Base-by-base conservation (phyloP, 2,797 vertebrate genomes). In the Gallinago stenura region DNA sequence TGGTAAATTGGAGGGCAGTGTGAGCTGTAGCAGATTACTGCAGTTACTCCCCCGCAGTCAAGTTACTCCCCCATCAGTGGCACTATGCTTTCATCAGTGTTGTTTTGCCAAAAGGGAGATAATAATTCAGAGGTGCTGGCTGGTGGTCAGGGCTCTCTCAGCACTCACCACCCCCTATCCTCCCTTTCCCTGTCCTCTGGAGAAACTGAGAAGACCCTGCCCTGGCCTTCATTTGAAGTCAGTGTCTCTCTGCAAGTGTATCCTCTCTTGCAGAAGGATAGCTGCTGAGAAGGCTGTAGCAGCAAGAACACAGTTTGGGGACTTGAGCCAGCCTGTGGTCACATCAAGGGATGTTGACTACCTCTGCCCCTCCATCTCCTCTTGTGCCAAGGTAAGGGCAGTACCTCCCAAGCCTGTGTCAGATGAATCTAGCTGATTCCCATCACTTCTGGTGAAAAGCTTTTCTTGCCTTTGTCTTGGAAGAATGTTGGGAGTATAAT, bases 301-400 rank as follows among this genome's bases (percentile, higher is more conserved):
- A 78, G 50, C 31, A 57, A 45, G 31, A 22, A 12, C 16, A 3
- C 25, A 22, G 50, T 25, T 0, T 30, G 43, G 10, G 17, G 51
- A 41, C 28, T 18, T 17, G 25, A 81, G 16, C 57, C 77, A 84
- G 61, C 39, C 53, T 20, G 9, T 7, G 15, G 13, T 18, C 8
- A 1, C 6, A 8, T 14, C 0, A 0, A 83, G 56, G 15, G 22
- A 18, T n/a, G 19, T 4, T 4, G 18, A 35, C 21, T 33, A 15
- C 50, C 48, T 61, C 4, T 2, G 15, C 28, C 9, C 2, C 8
- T 86, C 48, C 10, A 22, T 53, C 54, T 75, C 35, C 31, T 80
- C 46, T 56, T 43, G 43, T 45, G 35, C 51, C 30, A 43, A 35
- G 61, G 24, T 58, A 64, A 88, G 41, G 61, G 18, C 24, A 43